Evolutionary conservation across 2,797 vertebrate species (phyloP).

Genomic region (Myotis findleyi): DNA sequence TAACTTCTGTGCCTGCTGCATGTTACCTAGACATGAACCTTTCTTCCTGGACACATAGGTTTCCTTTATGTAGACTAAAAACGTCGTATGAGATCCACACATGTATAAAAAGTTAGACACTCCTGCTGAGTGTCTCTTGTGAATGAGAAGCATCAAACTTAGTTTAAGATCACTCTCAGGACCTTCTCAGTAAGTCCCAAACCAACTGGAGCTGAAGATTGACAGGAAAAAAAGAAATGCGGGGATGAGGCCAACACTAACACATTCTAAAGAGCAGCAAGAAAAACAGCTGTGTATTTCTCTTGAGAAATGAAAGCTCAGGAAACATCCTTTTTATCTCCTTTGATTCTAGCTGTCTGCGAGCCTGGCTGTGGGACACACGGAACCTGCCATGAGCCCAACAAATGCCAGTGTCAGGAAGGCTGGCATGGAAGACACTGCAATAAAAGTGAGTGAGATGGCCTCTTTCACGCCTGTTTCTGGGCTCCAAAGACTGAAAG

Average conservation of each 20-base stretch:
- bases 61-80: not conserved
- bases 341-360: conserved; percentile 89
- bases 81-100: not conserved
- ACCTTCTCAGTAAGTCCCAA: not conserved
- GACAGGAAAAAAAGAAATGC: not conserved
- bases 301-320: conserved; percentile 21
- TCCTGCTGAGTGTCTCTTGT: not conserved
- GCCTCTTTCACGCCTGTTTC: not conserved
- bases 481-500: not conserved
- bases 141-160: not conserved
- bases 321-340: not conserved
- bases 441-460: conserved; percentile 92
- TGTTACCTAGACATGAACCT: not conserved
- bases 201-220: not conserved
- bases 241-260: conserved; percentile 45
- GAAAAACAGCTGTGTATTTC: conserved; percentile 17
- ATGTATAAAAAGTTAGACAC: not conserved
- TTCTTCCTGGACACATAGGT: not conserved
- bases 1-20: not conserved
- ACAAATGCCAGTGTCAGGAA: conserved; percentile 93
- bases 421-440: conserved; percentile 94
- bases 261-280: conserved; percentile 35
- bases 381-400: conserved; percentile 91
- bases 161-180: not conserved
- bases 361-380: conserved; percentile 92